Evolutionary conservation across 2,797 vertebrate species (phyloP), one percentile per base, ranked within the genome.

Genomic region (Eulemur albifrons): DNA sequence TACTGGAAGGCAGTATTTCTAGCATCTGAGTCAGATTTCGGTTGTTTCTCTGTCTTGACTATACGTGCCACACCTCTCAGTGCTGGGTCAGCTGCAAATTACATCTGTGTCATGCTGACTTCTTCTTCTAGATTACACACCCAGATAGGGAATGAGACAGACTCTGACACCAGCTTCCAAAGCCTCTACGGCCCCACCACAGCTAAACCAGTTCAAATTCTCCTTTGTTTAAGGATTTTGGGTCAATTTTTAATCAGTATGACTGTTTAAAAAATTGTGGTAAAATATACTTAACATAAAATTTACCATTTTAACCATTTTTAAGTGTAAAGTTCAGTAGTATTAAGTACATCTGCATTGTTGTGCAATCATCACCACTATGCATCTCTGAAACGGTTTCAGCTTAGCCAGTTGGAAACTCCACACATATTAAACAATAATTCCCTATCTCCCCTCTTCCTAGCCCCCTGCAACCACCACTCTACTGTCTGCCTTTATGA

Each of bases 11-110:
- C 59, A 52, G 40, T 97, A 95, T 96, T 97, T 95, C 93, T 52
- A 93, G 79, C 50, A 81, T 95, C 96, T 96, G 89, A 95, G 65
- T 94, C 94, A 96, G 75, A 93, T 90, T 92, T 92, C 57, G 82
- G 86, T 81, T 87, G 89, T 92, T 95, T 77, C 52, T 77, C 75
- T 23, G 80, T 75, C 84, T 92, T 95, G 81, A 85, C 61, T 79
- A 50, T 79, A 79, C 0, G 0, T 45, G 84, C 89, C 70, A 48
- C 63, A 50, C 92, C 88, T 94, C 40, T 67, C 45, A 43, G 45
- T 23, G 7, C 76, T 79, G 76, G 35, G 30, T 96, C 61, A 59
- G 76, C 81, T 92, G 69, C 80, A 90, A 76, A 83, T 76, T 85
- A 75, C 35, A 80, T 50, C 75, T 59, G 77, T 94, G 87, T 96